Base-by-base conservation (phyloP, 2,888 invertebrate genomes). In the Aphrophora alni region DNA sequence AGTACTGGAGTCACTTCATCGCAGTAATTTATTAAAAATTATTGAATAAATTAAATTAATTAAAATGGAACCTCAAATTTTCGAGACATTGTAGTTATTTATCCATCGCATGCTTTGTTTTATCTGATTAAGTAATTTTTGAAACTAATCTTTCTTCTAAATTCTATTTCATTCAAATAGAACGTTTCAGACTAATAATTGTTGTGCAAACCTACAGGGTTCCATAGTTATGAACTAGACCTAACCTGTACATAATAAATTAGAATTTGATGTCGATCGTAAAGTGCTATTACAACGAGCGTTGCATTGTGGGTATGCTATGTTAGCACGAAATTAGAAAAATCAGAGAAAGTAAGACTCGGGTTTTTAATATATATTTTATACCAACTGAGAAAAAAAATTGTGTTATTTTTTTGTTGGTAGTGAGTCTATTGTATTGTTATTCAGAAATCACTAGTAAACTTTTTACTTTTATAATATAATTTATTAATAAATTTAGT, bases 241-340 rank as follows among this genome's bases (percentile, higher is more conserved):
- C 21, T 59, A 59, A 59, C 21, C 21, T 59, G 59, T 59, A 59
- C 21, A 59, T 59, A 59, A 7, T 59, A 21, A 59, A 59, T 59
- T 44, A 10, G 10, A 44, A 44, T 44, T 44, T 59, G 59, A 59
- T 59, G 21, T 59, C 21, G 59, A 59, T 59, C 59, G 59, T 59
- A 21, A 59, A 59, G 59, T 59, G 59, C 59, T 59, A 59, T 59
- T 59, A 59, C 21, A 59, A 59, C 59, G 59, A 59, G 59, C 59
- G 59, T 59, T 59, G 59, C 59, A 59, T 59, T 59, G 59, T 59
- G 59, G 59, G 59, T 59, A 59, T 59, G 59, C 59, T 59, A 59
- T 59, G 59, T 59, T 59, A 59, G 59, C 59, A 59, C 59, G 59
- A 59, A n/a, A 59, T 21, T 7, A 59, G 59, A 59, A 44, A 14